Base-by-base conservation (phyloP, 2,888 invertebrate species). In the Chloroclystis v-ata region DNA sequence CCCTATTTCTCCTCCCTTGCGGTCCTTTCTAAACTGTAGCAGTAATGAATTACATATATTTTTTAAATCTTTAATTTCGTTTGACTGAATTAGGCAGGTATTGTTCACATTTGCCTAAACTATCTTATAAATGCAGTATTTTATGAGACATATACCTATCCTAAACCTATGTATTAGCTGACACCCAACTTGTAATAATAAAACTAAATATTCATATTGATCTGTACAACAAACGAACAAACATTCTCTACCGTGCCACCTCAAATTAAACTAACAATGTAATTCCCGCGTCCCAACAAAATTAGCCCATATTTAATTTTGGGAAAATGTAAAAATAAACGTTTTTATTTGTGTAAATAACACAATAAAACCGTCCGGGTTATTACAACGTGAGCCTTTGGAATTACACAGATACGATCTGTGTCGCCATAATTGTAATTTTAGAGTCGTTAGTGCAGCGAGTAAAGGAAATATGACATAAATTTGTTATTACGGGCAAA, bases 321-420 rank as follows among this genome's bases (percentile, higher is more conserved):
- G 83, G 85, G 86, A 86, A 86, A 87, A 87, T 86, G 84, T 86
- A 75, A 78, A 86, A 85, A 87, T 87, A 87, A 86, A 86, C 85
- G 86, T 83, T 86, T 87, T 87, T 85, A 87, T 87, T 87, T 86
- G 87, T 86, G 86, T 86, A 86, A 87, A 86, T 86, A 86, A 84
- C 85, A 86, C 86, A 87, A 86, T 86, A 85, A 86, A 85, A 82
- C 79, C 70, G 75, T 67, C 46, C 69, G 69, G 59, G 76, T 74
- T 62, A 82, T 84, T 85, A 85, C 68, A 47, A 74, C 77, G 75
- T 72, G 73, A 76, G 75, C 75, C 75, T 70, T 75, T 76, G 70
- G 73, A 84, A 87, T 87, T 83, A 86, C 72, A 50, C 56, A 75
- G 87, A 87, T 87, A 85, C 57, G 68, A 87, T 87, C 87, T 80